Conservation (phyloP, 1,140 invertebrate species). For the Nasonia longicornis region DNA sequence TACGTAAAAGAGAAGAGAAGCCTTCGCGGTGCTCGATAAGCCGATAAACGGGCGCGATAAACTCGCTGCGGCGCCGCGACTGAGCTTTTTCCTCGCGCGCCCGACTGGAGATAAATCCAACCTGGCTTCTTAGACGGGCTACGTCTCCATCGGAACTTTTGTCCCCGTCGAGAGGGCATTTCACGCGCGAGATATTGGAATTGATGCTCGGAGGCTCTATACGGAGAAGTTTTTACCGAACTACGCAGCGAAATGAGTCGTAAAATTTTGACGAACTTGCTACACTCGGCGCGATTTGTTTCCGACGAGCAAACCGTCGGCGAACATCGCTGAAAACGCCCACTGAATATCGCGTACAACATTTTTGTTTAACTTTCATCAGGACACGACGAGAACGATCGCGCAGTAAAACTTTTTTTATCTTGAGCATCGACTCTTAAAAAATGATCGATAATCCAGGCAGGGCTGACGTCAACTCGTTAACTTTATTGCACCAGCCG, state of each 20-base stretch:
- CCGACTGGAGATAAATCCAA: neutral
- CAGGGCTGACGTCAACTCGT: neutral
- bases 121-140: neutral
- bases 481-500: neutral
- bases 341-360: too few species aligned
- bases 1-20: neutral
- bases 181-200: neutral
- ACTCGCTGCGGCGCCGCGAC: neutral
- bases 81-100: neutral
- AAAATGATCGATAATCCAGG: neutral
- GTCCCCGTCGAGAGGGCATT: neutral
- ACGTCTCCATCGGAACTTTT: neutral
- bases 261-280: too few species aligned
- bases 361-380: too few species aligned
- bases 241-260: too few species aligned
- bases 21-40: neutral
- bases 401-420: neutral
- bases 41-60: neutral
- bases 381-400: too few species aligned
- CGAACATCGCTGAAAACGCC: too few species aligned
- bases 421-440: neutral
- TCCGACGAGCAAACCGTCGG: too few species aligned
- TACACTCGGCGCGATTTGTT: too few species aligned
- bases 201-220: too few species aligned
- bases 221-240: too few species aligned